Evolutionary conservation across 2,113 vertebrate genomes (phyloP).

Genomic region (Condylura cristata): DNA sequence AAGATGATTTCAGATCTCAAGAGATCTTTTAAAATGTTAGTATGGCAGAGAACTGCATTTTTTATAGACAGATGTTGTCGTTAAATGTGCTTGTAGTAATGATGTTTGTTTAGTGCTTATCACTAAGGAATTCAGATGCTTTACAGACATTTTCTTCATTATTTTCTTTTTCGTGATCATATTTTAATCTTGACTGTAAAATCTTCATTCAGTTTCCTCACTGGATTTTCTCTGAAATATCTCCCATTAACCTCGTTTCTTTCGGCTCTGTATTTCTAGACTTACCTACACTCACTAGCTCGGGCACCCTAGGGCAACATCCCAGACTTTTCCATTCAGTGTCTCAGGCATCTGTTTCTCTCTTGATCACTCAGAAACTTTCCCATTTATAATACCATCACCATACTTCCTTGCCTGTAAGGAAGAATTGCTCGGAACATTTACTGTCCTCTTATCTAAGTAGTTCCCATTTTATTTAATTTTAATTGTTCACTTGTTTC

Average conservation of each 20-base stretch:
- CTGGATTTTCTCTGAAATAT: constrained; percentile 12
- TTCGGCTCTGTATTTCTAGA: not conserved
- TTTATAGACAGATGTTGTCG: constrained; percentile 65
- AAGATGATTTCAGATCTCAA: constrained; percentile 50
- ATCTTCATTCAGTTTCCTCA: constrained; percentile 49
- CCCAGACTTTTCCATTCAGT: not conserved
- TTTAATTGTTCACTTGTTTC: not conserved
- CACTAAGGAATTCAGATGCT: constrained; percentile 42
- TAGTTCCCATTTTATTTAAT: not conserved
- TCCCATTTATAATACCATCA: not conserved
- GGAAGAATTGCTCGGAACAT: not conserved
- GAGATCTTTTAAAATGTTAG: constrained; percentile 64
- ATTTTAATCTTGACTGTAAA: constrained; percentile 45
- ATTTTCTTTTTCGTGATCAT: constrained; percentile 31
- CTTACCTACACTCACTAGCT: not conserved
- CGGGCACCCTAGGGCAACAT: not conserved
- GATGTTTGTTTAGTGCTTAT: constrained; percentile 56
- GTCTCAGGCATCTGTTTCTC: not conserved
- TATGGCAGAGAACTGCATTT: constrained; percentile 39
- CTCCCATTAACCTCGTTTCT: not conserved
- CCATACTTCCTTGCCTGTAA: not conserved
- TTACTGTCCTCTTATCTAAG: not conserved
- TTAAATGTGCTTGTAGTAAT: constrained; percentile 52
- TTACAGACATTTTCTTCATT: constrained; percentile 42
- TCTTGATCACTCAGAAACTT: not conserved